A percentile compares a stretch with the other conserved stretches of the same genome.
Evolutionary conservation across 2,113 vertebrate genomes (phyloP).

Genomic region (Orthonyx spaldingii): DNA sequence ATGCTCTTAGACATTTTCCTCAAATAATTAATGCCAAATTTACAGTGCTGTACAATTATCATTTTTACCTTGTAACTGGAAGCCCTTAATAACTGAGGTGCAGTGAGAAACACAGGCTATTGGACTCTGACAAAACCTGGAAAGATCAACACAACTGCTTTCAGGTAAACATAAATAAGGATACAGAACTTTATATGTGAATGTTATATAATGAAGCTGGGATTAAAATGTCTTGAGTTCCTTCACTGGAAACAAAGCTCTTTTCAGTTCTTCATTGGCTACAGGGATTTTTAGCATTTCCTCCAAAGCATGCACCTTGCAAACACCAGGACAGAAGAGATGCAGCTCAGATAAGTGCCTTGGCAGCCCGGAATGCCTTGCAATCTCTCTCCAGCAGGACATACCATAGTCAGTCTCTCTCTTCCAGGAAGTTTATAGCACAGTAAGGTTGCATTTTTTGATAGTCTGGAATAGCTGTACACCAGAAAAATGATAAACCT

Average conservation of each 20-base stretch:
- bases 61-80: constrained; percentile 25
- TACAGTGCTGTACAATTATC: background rate
- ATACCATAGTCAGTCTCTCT: fast-evolving
- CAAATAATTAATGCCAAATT: background rate
- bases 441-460: background rate
- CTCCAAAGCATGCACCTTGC: background rate
- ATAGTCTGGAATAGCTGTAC: background rate
- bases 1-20: background rate
- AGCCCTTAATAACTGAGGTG: constrained; percentile 21
- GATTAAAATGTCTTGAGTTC: background rate
- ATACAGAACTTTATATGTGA: background rate
- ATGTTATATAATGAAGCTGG: background rate
- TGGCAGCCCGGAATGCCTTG: background rate
- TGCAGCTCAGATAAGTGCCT: background rate
- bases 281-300: background rate
- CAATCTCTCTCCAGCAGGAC: background rate
- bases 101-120: background rate
- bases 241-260: background rate
- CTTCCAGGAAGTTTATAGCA: background rate
- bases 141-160: background rate
- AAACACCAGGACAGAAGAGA: background rate
- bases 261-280: background rate
- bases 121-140: background rate
- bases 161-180: background rate
- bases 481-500: background rate